Base-by-base conservation (phyloP, 2,888 invertebrate species). In the Polydrusus pterygomalis region DNA sequence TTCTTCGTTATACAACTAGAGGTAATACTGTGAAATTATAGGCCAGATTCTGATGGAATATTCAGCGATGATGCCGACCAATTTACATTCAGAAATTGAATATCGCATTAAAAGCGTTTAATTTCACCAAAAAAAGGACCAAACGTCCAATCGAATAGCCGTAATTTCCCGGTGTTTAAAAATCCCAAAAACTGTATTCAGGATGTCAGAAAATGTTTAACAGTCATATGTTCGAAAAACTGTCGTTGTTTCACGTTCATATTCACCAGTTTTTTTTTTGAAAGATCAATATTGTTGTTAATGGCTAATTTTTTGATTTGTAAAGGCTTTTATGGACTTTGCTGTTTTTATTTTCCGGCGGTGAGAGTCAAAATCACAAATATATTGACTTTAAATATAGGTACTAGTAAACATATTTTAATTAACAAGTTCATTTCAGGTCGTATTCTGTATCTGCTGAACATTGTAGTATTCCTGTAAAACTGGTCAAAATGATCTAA, bases 151-250 rank as follows among this genome's bases (percentile, higher is more conserved):
- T 13, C 25, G 54, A 25, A 25, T 25, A 13, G 13, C 25, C 1
- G 54, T 25, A 54, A 54, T 54, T 54, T 25, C 54, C 54, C 5
- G 25, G 54, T n/a, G 25, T 54, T 54, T 25, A 25, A 54, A 54
- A 54, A 25, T 54, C 5, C 54, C 54, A n/a, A 54, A 54, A 54
- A 25, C 54, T 25, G 20, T 54, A n/a, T 54, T n/a, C n/a, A n/a
- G n/a, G n/a, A 54, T 25, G n/a, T 25, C 54, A 25, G n/a, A 20
- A 54, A 54, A 54, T 18, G n/a, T n/a, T 54, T 54, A 54, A 54
- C 30, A n/a, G 25, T 20, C 25, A n/a, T 54, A 54, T 54, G 25
- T 54, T 54, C 5, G 25, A n/a, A 54, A 54, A 54, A n/a, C 9
- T 13, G 11, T 25, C 51, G 20, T 51, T 51, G 20, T 51, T 51